Evolutionary conservation across 2,888 invertebrate genomes (phyloP).

Genomic region (Athalia cordata): DNA sequence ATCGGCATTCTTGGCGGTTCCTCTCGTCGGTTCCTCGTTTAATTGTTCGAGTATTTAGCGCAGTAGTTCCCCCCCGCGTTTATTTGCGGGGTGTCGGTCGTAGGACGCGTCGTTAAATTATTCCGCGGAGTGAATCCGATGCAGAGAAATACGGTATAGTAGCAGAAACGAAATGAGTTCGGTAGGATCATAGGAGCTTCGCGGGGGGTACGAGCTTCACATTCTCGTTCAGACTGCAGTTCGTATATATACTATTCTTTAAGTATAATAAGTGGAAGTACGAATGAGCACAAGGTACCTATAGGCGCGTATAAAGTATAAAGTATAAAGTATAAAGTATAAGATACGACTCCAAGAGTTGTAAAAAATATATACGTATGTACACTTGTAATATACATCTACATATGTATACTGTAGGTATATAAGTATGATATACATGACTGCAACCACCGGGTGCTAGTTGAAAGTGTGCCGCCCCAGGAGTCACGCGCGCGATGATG

Average conservation of each 20-base stretch:
- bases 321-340: too few species aligned
- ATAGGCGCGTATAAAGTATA: too few species aligned
- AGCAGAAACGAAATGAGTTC: conserved; percentile 1
- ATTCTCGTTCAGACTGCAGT: too few species aligned
- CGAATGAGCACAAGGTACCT: too few species aligned
- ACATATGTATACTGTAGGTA: background rate
- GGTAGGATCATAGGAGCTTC: background rate
- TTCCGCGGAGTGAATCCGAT: conserved; percentile 64
- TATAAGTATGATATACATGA: conserved; percentile 5
- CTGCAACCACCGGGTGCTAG: conserved; percentile 13
- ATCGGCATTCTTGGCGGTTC: conserved; percentile 39
- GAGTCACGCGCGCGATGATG: conserved; percentile 67
- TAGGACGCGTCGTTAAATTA: conserved; percentile 71
- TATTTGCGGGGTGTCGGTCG: conserved; percentile 9
- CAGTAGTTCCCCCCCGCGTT: background rate
- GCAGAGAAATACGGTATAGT: conserved; percentile 4
- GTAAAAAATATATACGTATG: background rate
- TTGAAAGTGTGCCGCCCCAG: conserved; percentile 44
- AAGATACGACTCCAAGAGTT: too few species aligned
- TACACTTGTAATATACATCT: background rate
- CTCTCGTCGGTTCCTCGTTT: conserved; percentile 52
- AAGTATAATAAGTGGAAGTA: too few species aligned
- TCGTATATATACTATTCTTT: too few species aligned
- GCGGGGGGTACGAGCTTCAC: background rate
- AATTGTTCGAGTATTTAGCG: conserved; percentile 63